Conservation (phyloP, 2,888 invertebrate species). For the Philhelius pedissequus region DNA sequence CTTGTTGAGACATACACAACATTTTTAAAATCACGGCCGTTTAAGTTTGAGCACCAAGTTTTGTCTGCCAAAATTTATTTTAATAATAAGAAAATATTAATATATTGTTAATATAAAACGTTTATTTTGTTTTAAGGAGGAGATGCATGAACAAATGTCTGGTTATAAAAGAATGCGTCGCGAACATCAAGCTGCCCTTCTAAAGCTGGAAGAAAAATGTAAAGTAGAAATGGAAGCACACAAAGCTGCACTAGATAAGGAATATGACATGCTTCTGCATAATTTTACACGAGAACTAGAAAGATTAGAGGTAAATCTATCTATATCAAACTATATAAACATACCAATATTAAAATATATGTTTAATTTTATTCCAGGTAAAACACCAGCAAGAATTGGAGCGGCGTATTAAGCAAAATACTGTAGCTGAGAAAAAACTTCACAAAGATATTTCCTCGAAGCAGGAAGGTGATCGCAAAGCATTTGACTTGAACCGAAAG, state of each 20-base stretch:
- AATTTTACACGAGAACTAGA: constrained; percentile 96
- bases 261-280: constrained; percentile 95
- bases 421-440: constrained; percentile 94
- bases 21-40: not conserved
- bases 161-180: constrained; percentile 98
- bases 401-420: constrained; percentile 90
- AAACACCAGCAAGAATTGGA: constrained; percentile 89
- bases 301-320: constrained; percentile 84
- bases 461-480: constrained; percentile 95
- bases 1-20: not conserved
- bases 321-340: not conserved
- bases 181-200: constrained; percentile 96
- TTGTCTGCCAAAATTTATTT: not conserved
- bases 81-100: not conserved
- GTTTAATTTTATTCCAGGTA: constrained; percentile 77
- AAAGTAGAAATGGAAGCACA: constrained; percentile 98
- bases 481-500: constrained; percentile 94
- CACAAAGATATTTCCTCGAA: constrained; percentile 93
- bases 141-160: constrained; percentile 99
- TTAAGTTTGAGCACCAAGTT: not conserved
- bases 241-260: constrained; percentile 96
- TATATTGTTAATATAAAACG: not conserved
- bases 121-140: constrained; percentile 81
- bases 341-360: not conserved
- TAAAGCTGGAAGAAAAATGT: constrained; percentile 96